A percentile compares a stretch with the other conserved stretches of the same genome.
Evolutionary conservation across 2,797 vertebrate species (phyloP).

Genomic region (Octomys mimax): DNA sequence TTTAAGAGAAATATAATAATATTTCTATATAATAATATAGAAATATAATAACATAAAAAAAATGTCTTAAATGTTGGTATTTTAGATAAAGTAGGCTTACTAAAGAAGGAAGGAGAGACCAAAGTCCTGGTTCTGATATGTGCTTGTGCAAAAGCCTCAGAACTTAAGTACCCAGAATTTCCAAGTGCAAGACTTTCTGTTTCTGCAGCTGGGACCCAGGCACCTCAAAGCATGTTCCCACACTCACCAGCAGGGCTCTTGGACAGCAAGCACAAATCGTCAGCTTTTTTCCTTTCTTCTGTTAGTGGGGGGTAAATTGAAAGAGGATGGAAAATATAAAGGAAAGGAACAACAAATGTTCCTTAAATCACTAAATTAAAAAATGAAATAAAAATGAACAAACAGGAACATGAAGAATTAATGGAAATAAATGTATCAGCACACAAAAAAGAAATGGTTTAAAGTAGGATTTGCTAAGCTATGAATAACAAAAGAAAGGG

Average conservation of each 20-base stretch:
- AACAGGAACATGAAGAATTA: conserved; percentile 24
- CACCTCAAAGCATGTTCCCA: conserved; percentile 44
- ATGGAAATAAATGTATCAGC: background rate
- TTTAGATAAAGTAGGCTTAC: conserved; percentile 37
- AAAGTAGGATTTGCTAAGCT: conserved; percentile 26
- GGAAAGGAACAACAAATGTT: conserved; percentile 4
- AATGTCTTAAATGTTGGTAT: background rate
- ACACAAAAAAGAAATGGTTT: background rate
- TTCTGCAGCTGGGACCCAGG: background rate
- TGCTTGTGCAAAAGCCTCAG: background rate
- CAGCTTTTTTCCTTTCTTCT: background rate
- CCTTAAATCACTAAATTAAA: conserved; percentile 10
- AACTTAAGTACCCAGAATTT: conserved; percentile 3
- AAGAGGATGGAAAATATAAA: conserved; percentile 35
- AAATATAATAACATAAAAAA: conserved; percentile 45
- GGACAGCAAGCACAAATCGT: conserved; percentile 27
- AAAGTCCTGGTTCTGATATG: conserved; percentile 1
- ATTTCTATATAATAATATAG: background rate
- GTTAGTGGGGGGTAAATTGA: background rate
- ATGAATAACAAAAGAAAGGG: conserved; percentile 19
- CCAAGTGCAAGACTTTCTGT: conserved; percentile 27
- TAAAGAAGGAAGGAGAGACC: background rate
- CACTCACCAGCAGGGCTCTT: conserved; percentile 29
- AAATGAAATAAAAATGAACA: conserved; percentile 40
- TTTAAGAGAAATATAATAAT: conserved; percentile 7